These are phyloP conservation scores for Epicampocera succincta DNA, from an alignment of 2,888 invertebrate species.

Conservation along the genomic window DNA sequence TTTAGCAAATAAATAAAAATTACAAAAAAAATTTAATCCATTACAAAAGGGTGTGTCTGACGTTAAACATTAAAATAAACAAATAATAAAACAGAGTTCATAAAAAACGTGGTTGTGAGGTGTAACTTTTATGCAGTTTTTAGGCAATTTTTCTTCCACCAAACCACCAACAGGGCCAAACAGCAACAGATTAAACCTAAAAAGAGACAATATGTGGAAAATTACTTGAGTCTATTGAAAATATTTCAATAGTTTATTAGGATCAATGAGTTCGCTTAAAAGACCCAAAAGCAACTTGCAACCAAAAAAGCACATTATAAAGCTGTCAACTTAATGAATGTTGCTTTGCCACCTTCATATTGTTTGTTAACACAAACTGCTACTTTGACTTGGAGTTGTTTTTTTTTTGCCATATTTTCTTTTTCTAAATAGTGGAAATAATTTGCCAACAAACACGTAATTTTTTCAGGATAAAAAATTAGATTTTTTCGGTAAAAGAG, in stretches of 20 bases:
- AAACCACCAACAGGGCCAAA: background rate
- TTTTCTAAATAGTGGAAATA: conserved; percentile 13
- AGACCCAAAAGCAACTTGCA: conserved; percentile 1
- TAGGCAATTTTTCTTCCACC: conserved; percentile 13
- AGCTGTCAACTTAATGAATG: conserved; percentile 46
- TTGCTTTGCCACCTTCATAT: conserved; percentile 28
- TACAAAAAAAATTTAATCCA: conserved; percentile 52
- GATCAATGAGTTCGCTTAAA: conserved; percentile 39
- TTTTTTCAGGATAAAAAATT: background rate
- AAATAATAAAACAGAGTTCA: conserved; percentile 23
- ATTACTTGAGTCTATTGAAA: conserved; percentile 22
- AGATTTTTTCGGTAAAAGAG: no score
- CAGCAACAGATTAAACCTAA: background rate
- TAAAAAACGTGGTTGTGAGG: conserved; percentile 17
- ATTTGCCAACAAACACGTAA: conserved; percentile 16
- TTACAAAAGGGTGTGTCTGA: conserved; percentile 55
- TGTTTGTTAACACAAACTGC: conserved; percentile 31
- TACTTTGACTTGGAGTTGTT: conserved; percentile 23
- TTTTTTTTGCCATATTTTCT: background rate
- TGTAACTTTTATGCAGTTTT: conserved; percentile 17
- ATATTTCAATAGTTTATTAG: conserved; percentile 37
- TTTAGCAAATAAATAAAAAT: conserved; percentile 34
- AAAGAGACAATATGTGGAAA: background rate
- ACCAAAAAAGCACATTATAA: conserved; percentile 26
- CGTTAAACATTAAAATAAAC: conserved; percentile 47